phyloP scores from a whole-genome alignment of 2,888 invertebrate genomes.

The Brenthis ino region DNA sequence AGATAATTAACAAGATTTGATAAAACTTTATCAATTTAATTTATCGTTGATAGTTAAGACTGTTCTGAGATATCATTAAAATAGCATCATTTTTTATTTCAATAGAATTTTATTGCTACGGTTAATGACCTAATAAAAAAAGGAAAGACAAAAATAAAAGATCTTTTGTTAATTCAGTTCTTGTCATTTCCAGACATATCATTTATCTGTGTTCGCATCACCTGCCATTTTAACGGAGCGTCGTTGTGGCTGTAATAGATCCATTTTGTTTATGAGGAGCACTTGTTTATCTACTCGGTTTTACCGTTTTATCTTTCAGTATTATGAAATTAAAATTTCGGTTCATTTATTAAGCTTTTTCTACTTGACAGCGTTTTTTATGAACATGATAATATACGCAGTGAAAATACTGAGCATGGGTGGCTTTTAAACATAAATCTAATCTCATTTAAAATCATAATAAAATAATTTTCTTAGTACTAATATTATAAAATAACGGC shows the following conservation, averaged over 20 bases:
- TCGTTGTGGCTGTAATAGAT: conserved; percentile 23
- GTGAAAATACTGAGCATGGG: too few relatives aligned
- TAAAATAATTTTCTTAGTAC: too few relatives aligned
- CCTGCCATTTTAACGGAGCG: conserved; percentile 25
- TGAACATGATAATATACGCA: background rate
- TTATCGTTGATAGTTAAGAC: too few relatives aligned
- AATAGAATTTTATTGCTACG: background rate
- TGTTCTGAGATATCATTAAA: too few relatives aligned
- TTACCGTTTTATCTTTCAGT: conserved; percentile 18
- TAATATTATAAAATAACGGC: too few relatives aligned
- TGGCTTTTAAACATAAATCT: too few relatives aligned
- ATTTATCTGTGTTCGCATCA: conserved; percentile 17
- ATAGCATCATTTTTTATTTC: too few relatives aligned
- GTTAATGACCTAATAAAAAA: background rate
- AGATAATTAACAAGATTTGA: too few relatives aligned
- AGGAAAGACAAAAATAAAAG: background rate
- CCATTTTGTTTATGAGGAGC: conserved; percentile 19
- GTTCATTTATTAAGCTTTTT: conserved; percentile 7
- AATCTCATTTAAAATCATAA: too few relatives aligned
- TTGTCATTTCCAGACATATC: conserved; percentile 21
- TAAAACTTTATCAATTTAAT: too few relatives aligned
- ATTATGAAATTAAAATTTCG: conserved; percentile 16
- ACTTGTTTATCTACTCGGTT: conserved; percentile 10
- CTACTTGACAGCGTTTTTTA: background rate
- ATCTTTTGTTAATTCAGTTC: conserved; percentile 27